Base-by-base conservation (phyloP, 2,888 invertebrate species). In the Drosophila mimetica region DNA sequence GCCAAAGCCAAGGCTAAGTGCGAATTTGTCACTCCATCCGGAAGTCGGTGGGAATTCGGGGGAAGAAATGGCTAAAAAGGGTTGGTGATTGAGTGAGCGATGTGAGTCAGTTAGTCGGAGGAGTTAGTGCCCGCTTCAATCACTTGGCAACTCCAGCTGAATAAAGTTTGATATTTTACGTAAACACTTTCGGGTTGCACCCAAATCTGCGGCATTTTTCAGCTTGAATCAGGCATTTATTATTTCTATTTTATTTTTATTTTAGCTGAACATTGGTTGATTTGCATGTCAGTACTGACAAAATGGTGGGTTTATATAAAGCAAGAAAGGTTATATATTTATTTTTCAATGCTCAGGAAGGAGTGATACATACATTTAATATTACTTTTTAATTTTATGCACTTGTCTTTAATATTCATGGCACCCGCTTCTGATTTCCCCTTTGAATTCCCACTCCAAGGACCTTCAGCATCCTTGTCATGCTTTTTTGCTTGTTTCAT, bases 1-100 rank as follows among this genome's bases (percentile, higher is more conserved):
- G 42, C 14, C 36, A 47, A 28, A 48, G 36, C 63, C 67, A 39
- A 46, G 51, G 51, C 63, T 74, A 81, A 85, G 76, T 75, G 80
- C 74, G 71, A 76, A 86, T 82, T 84, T 73, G 85, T 84, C 81
- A 79, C 58, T 60, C 78, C 58, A 32, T 8, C 41, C 22, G 53
- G 63, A 44, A 39, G 60, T 63, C 25, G 32, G 20, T 9, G 20
- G 30, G 42, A 22, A 9, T 22, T 16, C 0, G 25, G 16, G 32
- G 47, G 42, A 13, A n/a, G 51, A 42, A 20, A 41, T 20, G 13
- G 13, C 13, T 13, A n/a, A 18, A 18, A 16, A 44, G 54, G 54
- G 53, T 32, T 32, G 25, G 34, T 52, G 55, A 55, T 65, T 32
- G 30, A 46, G 44, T 30, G 59, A 44, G 59, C 28, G 44, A 36